phyloP scores from a whole-genome alignment of 2,888 invertebrate genomes.

The Luperina testacea region DNA sequence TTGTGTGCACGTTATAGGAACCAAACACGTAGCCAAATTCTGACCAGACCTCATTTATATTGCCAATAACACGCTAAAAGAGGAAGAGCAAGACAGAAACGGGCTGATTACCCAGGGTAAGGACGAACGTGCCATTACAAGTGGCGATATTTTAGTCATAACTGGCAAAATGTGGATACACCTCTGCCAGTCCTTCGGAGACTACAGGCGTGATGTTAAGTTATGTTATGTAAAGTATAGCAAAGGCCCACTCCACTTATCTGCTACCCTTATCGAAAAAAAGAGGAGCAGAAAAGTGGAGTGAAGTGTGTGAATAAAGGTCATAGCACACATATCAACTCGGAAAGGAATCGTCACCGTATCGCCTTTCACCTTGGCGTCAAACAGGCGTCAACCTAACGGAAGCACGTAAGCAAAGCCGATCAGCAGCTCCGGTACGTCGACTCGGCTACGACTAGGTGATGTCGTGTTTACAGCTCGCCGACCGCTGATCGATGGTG shows the following conservation, averaged over 20 bases:
- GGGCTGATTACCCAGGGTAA: background rate
- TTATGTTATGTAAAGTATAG: background rate
- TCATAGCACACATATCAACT: too few species aligned
- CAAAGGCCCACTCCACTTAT: background rate
- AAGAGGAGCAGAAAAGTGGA: background rate
- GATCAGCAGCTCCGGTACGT: too few species aligned
- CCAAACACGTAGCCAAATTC: background rate
- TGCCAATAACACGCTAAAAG: background rate
- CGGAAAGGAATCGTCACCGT: too few species aligned
- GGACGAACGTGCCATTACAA: background rate
- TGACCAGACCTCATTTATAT: background rate
- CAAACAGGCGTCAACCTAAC: too few species aligned
- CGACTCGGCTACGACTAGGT: too few species aligned
- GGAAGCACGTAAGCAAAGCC: too few species aligned
- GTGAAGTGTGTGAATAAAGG: too few species aligned
- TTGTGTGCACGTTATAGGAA: too few species aligned
- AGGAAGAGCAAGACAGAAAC: background rate
- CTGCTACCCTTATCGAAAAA: background rate
- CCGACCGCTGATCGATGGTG: too few species aligned
- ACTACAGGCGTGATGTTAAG: background rate
- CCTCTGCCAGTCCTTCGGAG: fast-evolving
- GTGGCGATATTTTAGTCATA: background rate
- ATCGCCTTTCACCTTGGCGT: too few species aligned
- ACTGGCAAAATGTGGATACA: background rate
- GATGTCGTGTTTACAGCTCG: too few species aligned